Conservation (phyloP, 2,888 invertebrate species). For the Alviniconcha strummeri region DNA sequence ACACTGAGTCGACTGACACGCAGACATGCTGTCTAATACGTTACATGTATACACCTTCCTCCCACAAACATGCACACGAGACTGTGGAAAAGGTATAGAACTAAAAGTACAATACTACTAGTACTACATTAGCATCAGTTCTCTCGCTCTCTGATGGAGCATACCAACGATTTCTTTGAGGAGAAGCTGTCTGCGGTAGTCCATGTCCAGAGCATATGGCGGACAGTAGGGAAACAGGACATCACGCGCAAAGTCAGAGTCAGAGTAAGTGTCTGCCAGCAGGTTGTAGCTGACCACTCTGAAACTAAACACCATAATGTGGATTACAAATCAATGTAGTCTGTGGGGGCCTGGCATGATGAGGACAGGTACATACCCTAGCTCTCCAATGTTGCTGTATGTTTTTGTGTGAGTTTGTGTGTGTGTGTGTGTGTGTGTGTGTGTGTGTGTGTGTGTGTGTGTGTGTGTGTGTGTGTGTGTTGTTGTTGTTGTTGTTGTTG, state of each 20-base stretch:
- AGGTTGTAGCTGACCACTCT: slow-evolving; percentile 92
- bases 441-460: background rate
- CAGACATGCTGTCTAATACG: no score
- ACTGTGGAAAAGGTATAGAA: no score
- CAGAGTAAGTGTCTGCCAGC: slow-evolving; percentile 92
- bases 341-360: background rate
- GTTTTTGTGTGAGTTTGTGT: background rate
- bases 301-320: slow-evolving; percentile 74
- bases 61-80: no score
- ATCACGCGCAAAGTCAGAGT: slow-evolving; percentile 85
- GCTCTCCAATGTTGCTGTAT: background rate
- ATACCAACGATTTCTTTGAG: slow-evolving; percentile 87
- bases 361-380: no score
- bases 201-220: slow-evolving; percentile 84
- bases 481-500: no score
- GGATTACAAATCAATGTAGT: background rate
- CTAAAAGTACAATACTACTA: no score
- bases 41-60: no score
- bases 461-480: background rate
- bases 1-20: no score
- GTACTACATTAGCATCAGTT: no score
- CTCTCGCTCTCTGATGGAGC: no score
- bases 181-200: slow-evolving; percentile 90
- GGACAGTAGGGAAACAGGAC: slow-evolving; percentile 90
- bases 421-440: background rate